A percentile compares a stretch with the other conserved stretches of the same genome.
Evolutionary conservation across 2,888 invertebrate species (phyloP).

Genomic region (Oxyteleia sp.): DNA sequence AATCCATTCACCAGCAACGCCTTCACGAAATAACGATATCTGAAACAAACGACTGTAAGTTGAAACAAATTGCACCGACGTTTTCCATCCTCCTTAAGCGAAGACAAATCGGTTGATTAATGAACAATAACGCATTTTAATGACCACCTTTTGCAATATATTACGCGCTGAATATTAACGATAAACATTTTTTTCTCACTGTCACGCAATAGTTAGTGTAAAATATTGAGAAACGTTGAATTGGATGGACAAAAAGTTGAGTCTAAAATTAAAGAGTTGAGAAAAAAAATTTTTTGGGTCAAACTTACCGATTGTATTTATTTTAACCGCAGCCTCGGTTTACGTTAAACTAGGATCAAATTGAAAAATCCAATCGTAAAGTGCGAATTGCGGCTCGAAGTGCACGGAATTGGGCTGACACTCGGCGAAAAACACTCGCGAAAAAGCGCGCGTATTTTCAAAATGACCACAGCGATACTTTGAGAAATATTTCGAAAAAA

Average conservation of each 20-base stretch:
- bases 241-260: too few species aligned
- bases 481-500: constrained; percentile 41
- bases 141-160: too few species aligned
- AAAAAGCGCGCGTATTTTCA: too few species aligned
- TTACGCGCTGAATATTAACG: too few species aligned
- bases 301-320: constrained; percentile 8
- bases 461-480: constrained; percentile 26
- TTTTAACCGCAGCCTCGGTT: constrained; percentile 9
- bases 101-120: too few species aligned
- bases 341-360: constrained; percentile 6
- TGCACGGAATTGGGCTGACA: not conserved
- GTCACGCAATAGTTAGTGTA: not conserved
- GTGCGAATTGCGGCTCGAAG: not conserved
- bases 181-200: not conserved
- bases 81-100: too few species aligned
- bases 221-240: too few species aligned
- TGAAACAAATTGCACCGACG: not conserved
- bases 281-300: not conserved
- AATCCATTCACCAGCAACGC: constrained; percentile 15
- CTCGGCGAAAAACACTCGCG: not conserved
- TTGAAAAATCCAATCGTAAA: not conserved
- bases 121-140: not conserved
- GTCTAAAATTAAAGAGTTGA: too few species aligned
- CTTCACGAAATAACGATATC: constrained; percentile 28
- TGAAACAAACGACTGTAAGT: constrained; percentile 3